A percentile compares a stretch with the other conserved stretches of the same genome.
phyloP scores from a whole-genome alignment of 2,888 invertebrate species.

The Habroteleia sp. region DNA sequence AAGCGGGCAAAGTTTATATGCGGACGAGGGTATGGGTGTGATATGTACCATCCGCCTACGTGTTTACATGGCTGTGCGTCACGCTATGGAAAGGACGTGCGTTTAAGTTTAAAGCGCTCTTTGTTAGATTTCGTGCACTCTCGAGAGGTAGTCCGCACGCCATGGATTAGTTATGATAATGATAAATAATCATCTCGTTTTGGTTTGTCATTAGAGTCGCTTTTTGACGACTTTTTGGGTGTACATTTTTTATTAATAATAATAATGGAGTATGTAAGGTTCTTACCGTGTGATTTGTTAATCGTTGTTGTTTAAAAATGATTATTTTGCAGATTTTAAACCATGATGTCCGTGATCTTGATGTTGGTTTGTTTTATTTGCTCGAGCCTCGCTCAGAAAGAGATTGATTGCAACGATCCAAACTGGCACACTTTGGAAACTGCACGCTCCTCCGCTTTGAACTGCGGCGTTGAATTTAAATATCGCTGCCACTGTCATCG shows the following conservation, averaged over 20 bases:
- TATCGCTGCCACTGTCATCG: conserved; percentile 83
- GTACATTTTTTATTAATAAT: too few species aligned
- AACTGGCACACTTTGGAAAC: conserved; percentile 76
- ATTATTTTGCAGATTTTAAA: too few species aligned
- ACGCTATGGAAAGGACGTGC: conserved; percentile 27
- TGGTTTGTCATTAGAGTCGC: too few species aligned
- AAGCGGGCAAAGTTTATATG: too few species aligned
- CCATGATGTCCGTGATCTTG: conserved; percentile 64
- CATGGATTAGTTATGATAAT: too few species aligned
- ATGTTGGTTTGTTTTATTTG: conserved; percentile 49
- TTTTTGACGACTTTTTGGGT: too few species aligned
- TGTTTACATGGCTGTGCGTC: conserved; percentile 44
- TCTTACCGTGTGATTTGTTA: too few species aligned
- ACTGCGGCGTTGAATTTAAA: conserved; percentile 82
- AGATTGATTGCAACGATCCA: conserved; percentile 67
- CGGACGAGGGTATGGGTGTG: conserved; percentile 27
- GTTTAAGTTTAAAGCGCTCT: conserved; percentile 21
- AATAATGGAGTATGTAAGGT: too few species aligned
- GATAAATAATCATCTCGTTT: too few species aligned
- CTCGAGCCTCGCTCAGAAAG: conserved; percentile 58
- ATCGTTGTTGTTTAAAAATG: too few species aligned
- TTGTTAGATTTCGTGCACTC: conserved; percentile 27
- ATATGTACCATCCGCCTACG: conserved; percentile 56
- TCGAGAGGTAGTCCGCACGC: too few species aligned
- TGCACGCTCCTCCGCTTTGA: conserved; percentile 61